These are phyloP conservation scores for Microplitis deprimator DNA, from an alignment of 2,888 invertebrate genomes.

Conservation along the genomic window DNA sequence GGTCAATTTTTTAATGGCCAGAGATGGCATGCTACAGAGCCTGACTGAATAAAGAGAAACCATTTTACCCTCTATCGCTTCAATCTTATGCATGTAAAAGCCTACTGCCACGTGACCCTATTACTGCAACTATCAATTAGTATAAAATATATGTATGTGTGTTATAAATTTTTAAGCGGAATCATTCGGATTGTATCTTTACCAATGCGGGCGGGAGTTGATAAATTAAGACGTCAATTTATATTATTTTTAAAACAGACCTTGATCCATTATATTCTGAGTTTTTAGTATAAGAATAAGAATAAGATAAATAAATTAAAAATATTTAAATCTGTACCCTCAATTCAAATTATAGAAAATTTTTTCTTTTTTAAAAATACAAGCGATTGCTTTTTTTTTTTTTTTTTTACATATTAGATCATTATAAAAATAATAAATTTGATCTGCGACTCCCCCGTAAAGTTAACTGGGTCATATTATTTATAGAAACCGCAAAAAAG, in stretches of 20 bases:
- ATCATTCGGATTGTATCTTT: neutral
- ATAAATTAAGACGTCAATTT: neutral
- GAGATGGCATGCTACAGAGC: neutral
- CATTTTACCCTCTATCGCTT: conserved; percentile 15
- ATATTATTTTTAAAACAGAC: neutral
- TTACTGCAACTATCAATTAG: conserved; percentile 40
- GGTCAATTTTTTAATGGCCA: neutral
- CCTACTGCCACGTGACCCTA: conserved; percentile 46
- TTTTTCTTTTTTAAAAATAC: neutral
- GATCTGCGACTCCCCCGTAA: conserved; percentile 28
- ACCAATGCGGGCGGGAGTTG: neutral
- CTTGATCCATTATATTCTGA: no score
- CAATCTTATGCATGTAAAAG: conserved; percentile 13
- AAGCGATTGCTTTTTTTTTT: neutral
- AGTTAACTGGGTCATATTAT: conserved; percentile 66
- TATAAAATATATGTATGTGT: conserved; percentile 32
- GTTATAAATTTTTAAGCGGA: conserved; percentile 18
- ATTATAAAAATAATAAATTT: neutral
- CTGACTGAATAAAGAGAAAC: conserved; percentile 2
- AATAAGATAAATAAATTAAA: no score
- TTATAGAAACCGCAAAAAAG: conserved; percentile 62
- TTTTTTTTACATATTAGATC: conserved; percentile 22
- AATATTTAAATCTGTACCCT: neutral
- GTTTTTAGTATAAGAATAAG: no score
- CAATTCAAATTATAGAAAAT: neutral